Evolutionary conservation across 2,113 vertebrate species (phyloP).

Genomic region (Loxodonta africana): DNA sequence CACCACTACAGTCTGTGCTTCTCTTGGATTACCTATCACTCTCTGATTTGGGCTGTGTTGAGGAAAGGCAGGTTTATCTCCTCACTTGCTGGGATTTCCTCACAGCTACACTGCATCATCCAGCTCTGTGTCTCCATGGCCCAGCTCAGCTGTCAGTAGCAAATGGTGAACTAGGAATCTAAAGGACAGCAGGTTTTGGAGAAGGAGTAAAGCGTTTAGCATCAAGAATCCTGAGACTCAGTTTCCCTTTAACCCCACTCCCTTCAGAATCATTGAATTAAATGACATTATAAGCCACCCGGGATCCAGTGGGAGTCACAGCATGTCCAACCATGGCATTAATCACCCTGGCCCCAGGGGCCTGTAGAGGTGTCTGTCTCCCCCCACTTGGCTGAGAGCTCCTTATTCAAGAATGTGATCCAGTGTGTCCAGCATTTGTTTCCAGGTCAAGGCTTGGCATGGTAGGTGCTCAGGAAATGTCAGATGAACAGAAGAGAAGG

Average conservation of each 20-base stretch:
- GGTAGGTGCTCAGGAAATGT: neutral
- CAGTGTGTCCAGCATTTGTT: neutral
- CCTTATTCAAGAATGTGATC: neutral
- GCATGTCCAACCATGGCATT: fast-evolving
- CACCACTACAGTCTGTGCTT: neutral
- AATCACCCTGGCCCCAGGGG: neutral
- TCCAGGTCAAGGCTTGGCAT: neutral
- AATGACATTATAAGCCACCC: neutral
- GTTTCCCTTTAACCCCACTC: neutral
- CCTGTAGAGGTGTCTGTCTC: neutral
- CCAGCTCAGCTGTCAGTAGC: neutral
- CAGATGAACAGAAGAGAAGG: neutral
- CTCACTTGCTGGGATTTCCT: neutral
- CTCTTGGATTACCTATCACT: neutral
- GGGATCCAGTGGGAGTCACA: neutral
- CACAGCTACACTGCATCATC: neutral
- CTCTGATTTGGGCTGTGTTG: neutral
- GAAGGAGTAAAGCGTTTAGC: neutral
- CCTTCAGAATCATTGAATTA: neutral
- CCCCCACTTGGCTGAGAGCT: neutral
- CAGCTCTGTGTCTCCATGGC: neutral
- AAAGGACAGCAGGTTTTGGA: neutral
- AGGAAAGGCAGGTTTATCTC: neutral
- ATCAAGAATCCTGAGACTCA: neutral
- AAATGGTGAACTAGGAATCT: neutral